Conservation (phyloP, 2,888 invertebrate species). For the Philaethria dido region DNA sequence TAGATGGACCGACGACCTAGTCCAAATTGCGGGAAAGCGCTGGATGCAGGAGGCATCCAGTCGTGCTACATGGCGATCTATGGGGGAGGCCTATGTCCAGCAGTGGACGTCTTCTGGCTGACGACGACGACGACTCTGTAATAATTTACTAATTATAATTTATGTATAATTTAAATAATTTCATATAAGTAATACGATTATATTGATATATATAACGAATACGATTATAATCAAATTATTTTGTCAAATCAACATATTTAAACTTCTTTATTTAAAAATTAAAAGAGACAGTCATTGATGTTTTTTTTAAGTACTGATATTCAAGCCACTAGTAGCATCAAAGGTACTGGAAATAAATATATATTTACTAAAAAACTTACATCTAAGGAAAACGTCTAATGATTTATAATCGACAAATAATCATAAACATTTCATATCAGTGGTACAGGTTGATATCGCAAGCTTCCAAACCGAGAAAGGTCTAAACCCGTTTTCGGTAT, state of each 20-base stretch:
- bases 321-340: neutral
- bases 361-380: neutral
- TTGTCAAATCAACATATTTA: neutral
- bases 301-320: neutral
- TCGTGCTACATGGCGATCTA: too few species aligned
- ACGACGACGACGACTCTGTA: too few species aligned
- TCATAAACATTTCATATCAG: conserved; percentile 15
- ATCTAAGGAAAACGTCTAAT: neutral
- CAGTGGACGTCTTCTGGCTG: too few species aligned
- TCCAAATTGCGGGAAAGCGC: too few species aligned
- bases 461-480: conserved; percentile 56
- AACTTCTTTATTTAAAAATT: neutral
- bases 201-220: too few species aligned
- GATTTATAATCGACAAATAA: conserved; percentile 17
- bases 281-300: neutral
- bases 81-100: too few species aligned
- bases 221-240: too few species aligned
- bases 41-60: too few species aligned
- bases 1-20: too few species aligned
- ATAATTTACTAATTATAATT: neutral
- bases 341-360: neutral
- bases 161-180: neutral
- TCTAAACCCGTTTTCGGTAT: conserved; percentile 78
- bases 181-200: too few species aligned
- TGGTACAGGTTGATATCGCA: conserved; percentile 54